Conservation (phyloP, 2,797 vertebrate species). For the Enoplosus armatus region DNA sequence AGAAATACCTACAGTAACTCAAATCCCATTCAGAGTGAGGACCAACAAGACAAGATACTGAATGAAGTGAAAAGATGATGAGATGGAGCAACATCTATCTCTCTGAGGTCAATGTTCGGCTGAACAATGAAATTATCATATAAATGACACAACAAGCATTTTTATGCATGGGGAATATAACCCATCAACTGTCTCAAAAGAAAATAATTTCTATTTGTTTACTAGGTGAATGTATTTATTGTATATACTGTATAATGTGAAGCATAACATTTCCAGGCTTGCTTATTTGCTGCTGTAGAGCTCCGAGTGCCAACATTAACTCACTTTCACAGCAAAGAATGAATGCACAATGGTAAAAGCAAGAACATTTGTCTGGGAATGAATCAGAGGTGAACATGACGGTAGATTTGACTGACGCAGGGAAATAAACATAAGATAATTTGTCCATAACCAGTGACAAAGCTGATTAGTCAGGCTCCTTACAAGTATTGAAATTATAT, state of each 20-base stretch:
- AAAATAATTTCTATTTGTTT: neutral
- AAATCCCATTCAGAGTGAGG: conserved; percentile 7
- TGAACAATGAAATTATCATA: conserved; percentile 32
- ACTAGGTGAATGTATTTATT: conserved; percentile 11
- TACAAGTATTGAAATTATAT: neutral
- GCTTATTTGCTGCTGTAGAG: neutral
- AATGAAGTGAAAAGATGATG: neutral
- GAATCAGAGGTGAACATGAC: neutral
- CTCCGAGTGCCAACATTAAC: neutral
- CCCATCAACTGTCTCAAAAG: conserved; percentile 7
- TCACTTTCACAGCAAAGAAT: conserved; percentile 13
- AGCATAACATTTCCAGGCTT: conserved; percentile 6
- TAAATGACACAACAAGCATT: conserved; percentile 17
- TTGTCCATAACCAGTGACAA: neutral
- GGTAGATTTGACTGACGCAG: neutral
- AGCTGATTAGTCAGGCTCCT: neutral
- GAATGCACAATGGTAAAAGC: conserved; percentile 6
- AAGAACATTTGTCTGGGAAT: neutral
- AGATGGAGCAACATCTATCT: neutral
- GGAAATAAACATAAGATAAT: neutral
- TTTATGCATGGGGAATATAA: conserved; percentile 8
- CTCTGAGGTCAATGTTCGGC: neutral
- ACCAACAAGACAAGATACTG: neutral
- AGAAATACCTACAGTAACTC: neutral
- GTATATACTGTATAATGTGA: conserved; percentile 12